Base-by-base conservation (phyloP, 2,888 invertebrate species). In the Ochropleura leucogaster region DNA sequence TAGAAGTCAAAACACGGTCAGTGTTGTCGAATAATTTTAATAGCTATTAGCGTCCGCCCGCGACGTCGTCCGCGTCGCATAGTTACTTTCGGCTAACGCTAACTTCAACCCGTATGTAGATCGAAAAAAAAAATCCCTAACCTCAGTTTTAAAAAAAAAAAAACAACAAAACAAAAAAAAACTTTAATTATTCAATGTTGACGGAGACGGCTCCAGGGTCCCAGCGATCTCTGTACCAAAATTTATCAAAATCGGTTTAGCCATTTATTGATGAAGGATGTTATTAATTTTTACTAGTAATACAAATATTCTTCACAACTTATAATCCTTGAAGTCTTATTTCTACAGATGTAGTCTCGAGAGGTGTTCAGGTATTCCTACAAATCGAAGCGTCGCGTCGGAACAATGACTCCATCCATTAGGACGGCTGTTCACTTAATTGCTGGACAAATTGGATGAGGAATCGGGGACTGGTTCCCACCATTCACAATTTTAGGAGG, bases 381-480 rank as follows among this genome's bases (percentile, higher is more conserved):
- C 30, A 47, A 47, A 63, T 77, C 46, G 44, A 59, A 30, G 16
- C 46, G 46, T 53, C 42, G 16, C 46, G 46, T 53, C 42, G 42
- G 57, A 30, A 64, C 47, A 64, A 79, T 71, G 14, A 16, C 51
- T 64, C 18, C 7, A 5, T 53, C 55, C 30, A 64, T 55, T 63
- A 63, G 20, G 12, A 57, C 3, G 10, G 18, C 69, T 69, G 47
- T 49, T 44, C 49, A 78, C 9, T 51, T 71, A 59, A 78, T 70
- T 71, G 64, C 51, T 78, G 9, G 14, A 71, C 30, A n/a, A 64
- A 78, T 78, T 71, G 70, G 71, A 78, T 51, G 46, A 70, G 46
- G 51, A 16, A 70, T 59, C 53, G 30, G 46, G n/a, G 46, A 42
- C 55, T 16, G 5, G 46, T 42, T 42, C n/a, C 49, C 18, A 1